Evolutionary conservation across 2,888 invertebrate species (phyloP), one percentile per base, ranked within the genome.

Genomic region (Nomada fabriciana): DNA sequence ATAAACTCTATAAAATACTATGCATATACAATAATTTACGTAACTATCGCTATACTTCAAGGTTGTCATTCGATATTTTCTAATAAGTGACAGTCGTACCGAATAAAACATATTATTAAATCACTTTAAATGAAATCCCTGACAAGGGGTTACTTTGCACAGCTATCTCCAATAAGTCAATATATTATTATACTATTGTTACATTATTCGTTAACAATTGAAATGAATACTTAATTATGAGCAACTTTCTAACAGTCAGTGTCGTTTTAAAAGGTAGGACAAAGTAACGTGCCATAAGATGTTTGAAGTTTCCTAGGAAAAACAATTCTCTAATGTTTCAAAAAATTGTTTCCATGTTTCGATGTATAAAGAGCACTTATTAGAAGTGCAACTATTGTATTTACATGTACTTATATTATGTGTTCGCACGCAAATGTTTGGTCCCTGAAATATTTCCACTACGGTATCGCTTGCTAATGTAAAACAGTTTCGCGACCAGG

Each of bases 381-480:
- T 55, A 55, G 25, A 55, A 53, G 11, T 9, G 20, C 15, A 55
- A 55, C 10, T 55, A 36, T 53, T 64, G 10, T 42, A 43, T 29
- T 15, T 4, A 18, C 20, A 23, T 71, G 13, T 36, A 36, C 36
- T 36, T 36, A 36, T 36, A 36, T 36, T 36, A 53, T 23, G 42
- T 68, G 15, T 25, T 55, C 15, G 23, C 42, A 47, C n/a, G 10
- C 15, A 25, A 15, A n/a, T n/a, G 84, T 91, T 93, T 92, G 91
- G 92, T 93, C 93, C 93, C 93, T 92, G 90, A 91, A 87, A 60
- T 88, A 86, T 88, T 82, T 84, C 86, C 36, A 36, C 89, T 88
- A 83, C 80, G 85, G 86, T 90, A 87, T 71, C 78, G 83, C 76
- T 79, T 86, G 79, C 75, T 85, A 83, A 83, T 71, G 55, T 78